These are phyloP conservation scores for Mus caroli DNA, from an alignment of 2,797 vertebrate species.

Conservation along the genomic window DNA sequence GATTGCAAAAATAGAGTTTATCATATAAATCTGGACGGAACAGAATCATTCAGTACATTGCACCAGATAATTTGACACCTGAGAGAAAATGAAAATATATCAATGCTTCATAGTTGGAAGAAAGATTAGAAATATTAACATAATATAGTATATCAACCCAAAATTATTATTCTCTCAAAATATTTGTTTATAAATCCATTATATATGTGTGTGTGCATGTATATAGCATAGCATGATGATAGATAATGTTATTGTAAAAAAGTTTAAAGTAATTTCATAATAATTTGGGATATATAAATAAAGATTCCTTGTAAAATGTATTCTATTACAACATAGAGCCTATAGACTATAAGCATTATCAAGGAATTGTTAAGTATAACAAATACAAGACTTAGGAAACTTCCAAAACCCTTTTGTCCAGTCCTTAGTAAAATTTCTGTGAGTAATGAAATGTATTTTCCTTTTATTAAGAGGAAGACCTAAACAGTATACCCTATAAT, in stretches of 20 bases:
- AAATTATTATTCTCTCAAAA: neutral
- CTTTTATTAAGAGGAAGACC: neutral
- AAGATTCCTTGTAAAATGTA: neutral
- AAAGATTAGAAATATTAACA: neutral
- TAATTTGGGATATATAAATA: neutral
- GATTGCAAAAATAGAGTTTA: neutral
- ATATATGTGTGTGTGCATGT: neutral
- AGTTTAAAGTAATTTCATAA: neutral
- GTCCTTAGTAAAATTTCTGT: neutral
- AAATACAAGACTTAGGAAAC: neutral
- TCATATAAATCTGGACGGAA: neutral
- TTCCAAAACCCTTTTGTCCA: neutral
- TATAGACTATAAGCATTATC: neutral
- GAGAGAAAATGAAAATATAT: neutral
- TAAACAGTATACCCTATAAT: neutral
- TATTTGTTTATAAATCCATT: neutral
- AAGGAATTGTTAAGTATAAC: neutral
- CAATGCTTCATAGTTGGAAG: neutral
- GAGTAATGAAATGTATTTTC: neutral
- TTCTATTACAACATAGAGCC: neutral
- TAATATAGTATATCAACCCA: neutral
- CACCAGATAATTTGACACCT: neutral
- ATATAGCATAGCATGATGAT: neutral
- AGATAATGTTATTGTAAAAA: neutral
- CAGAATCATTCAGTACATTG: neutral